phyloP scores from a whole-genome alignment of 2,888 invertebrate genomes.

The Lepidochitona cinerea region DNA sequence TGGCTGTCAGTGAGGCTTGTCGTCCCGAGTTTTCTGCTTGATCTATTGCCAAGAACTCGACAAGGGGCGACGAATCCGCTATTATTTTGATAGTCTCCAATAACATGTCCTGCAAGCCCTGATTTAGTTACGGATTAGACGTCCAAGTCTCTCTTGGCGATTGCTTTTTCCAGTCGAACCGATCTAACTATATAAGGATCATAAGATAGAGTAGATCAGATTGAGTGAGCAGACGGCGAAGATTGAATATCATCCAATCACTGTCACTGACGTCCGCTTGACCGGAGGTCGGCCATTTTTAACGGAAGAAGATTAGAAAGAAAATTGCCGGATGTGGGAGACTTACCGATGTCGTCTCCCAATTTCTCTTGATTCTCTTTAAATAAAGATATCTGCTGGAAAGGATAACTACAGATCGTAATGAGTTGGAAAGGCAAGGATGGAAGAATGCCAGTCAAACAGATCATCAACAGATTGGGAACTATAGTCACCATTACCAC shows the following conservation, averaged over 20 bases:
- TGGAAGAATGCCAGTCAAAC: no score
- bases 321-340: conserved; percentile 1
- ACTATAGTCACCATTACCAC: no score
- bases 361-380: not conserved
- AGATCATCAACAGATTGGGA: no score
- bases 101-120: no score
- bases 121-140: no score
- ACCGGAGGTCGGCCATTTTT: not conserved
- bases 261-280: not conserved
- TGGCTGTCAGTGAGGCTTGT: not conserved
- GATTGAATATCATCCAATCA: conserved; percentile 7
- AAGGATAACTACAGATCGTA: no score
- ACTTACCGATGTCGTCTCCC: not conserved
- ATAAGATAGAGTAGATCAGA: not conserved
- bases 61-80: not conserved
- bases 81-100: no score
- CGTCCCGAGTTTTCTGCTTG: not conserved
- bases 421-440: no score
- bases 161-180: no score
- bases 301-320: not conserved
- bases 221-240: not conserved
- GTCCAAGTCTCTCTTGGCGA: no score
- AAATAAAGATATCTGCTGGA: not conserved
- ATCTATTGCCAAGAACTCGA: not conserved
- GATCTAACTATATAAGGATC: not conserved